Conservation (phyloP, 2,797 vertebrate genomes). For the Trematocara caparti region DNA sequence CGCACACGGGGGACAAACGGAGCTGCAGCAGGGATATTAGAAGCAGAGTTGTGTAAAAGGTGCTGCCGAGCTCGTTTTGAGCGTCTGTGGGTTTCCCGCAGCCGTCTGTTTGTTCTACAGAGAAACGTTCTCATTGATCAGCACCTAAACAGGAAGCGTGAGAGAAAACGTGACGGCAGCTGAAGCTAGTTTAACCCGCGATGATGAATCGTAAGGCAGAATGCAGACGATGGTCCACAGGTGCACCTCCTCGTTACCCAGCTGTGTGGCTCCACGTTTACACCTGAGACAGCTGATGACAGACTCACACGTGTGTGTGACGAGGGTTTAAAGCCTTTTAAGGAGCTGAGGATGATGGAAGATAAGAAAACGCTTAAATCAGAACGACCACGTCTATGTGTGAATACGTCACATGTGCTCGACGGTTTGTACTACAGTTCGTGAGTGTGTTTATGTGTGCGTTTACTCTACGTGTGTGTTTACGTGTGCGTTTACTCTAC, state of each 20-base stretch:
- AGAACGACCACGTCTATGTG: slow-evolving; percentile 21
- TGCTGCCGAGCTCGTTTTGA: background rate
- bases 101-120: slow-evolving; percentile 44
- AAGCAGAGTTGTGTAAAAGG: too few species aligned
- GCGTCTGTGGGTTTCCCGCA: slow-evolving; percentile 1
- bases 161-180: slow-evolving; percentile 18
- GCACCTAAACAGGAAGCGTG: slow-evolving; percentile 5
- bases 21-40: too few species aligned
- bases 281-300: slow-evolving; percentile 56
- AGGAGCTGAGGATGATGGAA: slow-evolving; percentile 22
- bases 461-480: background rate
- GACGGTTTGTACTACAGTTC: slow-evolving; percentile 55
- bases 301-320: slow-evolving; percentile 36
- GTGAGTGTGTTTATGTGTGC: slow-evolving; percentile 21
- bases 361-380: slow-evolving; percentile 27
- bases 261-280: slow-evolving; percentile 4
- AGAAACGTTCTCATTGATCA: background rate
- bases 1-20: too few species aligned
- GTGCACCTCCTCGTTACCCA: slow-evolving; percentile 16
- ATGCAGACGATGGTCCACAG: slow-evolving; percentile 37
- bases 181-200: slow-evolving; percentile 20
- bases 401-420: slow-evolving; percentile 56
- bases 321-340: slow-evolving; percentile 1
- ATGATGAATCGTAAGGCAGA: slow-evolving; percentile 61
- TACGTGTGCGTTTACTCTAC: too few species aligned